Evolutionary conservation across 2,888 invertebrate species (phyloP).

Genomic region (Chymomyza amoena): DNA sequence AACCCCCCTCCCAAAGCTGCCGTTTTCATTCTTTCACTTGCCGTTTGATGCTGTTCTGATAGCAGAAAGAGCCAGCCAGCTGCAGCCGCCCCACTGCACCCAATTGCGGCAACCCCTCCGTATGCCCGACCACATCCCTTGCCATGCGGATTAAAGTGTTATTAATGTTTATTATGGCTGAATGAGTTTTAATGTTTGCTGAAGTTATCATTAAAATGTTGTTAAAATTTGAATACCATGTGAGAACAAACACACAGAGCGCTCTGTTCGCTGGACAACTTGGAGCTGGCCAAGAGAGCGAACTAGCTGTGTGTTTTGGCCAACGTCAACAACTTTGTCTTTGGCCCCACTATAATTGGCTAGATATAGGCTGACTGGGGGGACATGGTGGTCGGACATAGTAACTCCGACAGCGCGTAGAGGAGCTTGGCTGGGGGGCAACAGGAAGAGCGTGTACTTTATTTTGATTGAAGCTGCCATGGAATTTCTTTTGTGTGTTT

Average conservation of each 20-base stretch:
- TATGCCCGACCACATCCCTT: constrained; percentile 16
- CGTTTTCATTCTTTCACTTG: constrained; percentile 3
- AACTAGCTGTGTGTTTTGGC: constrained; percentile 15
- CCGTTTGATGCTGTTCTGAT: constrained; percentile 8
- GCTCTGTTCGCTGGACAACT: background rate
- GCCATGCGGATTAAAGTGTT: constrained; percentile 72
- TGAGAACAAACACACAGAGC: constrained; percentile 47
- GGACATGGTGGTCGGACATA: background rate
- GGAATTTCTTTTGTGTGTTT: constrained; percentile 72
- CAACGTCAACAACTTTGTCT: constrained; percentile 44
- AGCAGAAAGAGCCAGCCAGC: background rate
- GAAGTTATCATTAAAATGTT: constrained; percentile 76
- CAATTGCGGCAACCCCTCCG: background rate
- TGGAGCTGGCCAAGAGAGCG: constrained; percentile 12
- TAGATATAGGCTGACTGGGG: constrained; percentile 8
- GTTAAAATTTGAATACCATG: constrained; percentile 74
- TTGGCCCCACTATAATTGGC: constrained; percentile 52
- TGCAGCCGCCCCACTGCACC: background rate
- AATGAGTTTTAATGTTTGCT: constrained; percentile 76
- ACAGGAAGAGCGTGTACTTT: constrained; percentile 71
- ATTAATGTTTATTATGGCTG: constrained; percentile 76
- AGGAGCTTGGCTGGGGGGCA: background rate
- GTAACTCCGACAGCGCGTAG: too few relatives aligned
- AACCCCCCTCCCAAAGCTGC: background rate
- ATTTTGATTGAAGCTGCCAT: constrained; percentile 72